phyloP scores from a whole-genome alignment of 1,140 invertebrate species.

The Heliconius nattereri region DNA sequence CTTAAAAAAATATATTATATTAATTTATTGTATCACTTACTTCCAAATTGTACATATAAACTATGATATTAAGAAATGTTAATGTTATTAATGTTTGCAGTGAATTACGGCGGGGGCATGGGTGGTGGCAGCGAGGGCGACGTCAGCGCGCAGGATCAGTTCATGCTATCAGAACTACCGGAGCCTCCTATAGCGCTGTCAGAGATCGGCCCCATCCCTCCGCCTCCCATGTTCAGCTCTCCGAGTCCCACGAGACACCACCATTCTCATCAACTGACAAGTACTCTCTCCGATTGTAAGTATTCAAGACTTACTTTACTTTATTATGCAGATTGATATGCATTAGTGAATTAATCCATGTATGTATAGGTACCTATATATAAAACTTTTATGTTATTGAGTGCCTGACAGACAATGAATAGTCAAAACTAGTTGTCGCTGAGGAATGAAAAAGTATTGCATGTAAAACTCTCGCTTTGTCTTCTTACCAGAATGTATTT shows the following conservation, averaged over 20 bases:
- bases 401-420: background rate
- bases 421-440: background rate
- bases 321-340: background rate
- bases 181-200: slow-evolving; percentile 95
- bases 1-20: background rate
- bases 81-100: slow-evolving; percentile 15
- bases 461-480: no score
- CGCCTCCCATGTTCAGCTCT: slow-evolving; percentile 96
- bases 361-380: background rate
- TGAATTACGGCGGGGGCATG: slow-evolving; percentile 39
- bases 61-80: background rate
- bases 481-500: no score
- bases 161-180: slow-evolving; percentile 91
- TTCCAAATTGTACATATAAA: background rate
- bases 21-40: background rate
- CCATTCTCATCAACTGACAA: slow-evolving; percentile 67
- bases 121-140: slow-evolving; percentile 58
- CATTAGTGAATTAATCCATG: background rate
- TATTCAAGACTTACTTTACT: slow-evolving; percentile 25
- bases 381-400: background rate
- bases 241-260: slow-evolving; percentile 88
- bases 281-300: slow-evolving; percentile 76
- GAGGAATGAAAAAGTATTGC: background rate
- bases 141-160: slow-evolving; percentile 76
- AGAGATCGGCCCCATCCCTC: slow-evolving; percentile 96